Evolutionary conservation across 2,113 vertebrate genomes (phyloP), one percentile per base, ranked within the genome.

Genomic region (Piprites chloris): DNA sequence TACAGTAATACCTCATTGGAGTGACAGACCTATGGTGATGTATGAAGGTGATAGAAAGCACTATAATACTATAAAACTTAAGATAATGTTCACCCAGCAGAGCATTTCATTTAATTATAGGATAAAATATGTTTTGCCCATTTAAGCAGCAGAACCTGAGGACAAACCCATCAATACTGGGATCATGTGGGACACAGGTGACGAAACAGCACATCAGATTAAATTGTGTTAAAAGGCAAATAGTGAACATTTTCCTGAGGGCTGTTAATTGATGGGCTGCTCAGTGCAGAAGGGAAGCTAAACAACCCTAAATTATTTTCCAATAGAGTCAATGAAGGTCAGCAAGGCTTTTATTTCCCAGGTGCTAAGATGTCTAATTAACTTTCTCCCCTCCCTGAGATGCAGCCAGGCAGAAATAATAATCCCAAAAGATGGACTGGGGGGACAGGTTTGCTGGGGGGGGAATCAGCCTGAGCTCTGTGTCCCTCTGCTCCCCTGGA

Each of bases 51-150:
- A 67, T 84, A 86, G 82, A 96, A 94, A 86, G 80, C 59, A 58
- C 66, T 82, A 35, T 91, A 81, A 92, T 87, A 52, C 81, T 15
- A 49, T 93, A 94, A 97, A 93, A 95, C 33, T 47, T 82, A 78
- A 90, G 90, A 59, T 81, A 71, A 94, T 84, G 69, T 95, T 93
- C 91, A 91, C 83, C 61, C 79, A 61, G 86, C 69, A 80, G 85
- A 89, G 90, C 80, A 91, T 81, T 95, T 81, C 88, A 93, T 97
- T 96, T 93, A 96, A 96, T 68, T 95, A 87, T 28, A 66, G 85
- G 85, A 71, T 89, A 52, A 75, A 88, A 93, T 89, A 85, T 91
- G 93, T 95, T 97, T 94, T 94, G 63, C 71, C 83, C 62, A 75
- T 91, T 95, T 94, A 77, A 84, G 83, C 75, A 74, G 49, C 46